These are phyloP conservation scores for Pseudomugil gertrudae DNA, from an alignment of 2,797 vertebrate species.

Conservation along the genomic window DNA sequence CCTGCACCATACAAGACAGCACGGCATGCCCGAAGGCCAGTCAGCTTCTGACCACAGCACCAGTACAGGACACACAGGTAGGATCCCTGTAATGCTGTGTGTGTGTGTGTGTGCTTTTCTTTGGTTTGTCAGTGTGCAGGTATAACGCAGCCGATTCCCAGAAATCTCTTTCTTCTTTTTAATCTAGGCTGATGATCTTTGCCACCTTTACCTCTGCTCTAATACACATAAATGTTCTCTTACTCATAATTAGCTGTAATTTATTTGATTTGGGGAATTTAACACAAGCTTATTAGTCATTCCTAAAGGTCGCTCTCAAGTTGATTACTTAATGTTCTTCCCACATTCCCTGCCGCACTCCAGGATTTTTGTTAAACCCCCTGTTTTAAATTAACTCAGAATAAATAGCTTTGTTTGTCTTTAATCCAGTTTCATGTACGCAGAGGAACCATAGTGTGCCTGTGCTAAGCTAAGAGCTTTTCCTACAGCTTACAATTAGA, in stretches of 20 bases:
- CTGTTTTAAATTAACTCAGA: slow-evolving; percentile 78
- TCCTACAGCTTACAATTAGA: slow-evolving; percentile 67
- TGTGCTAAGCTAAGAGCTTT: slow-evolving; percentile 71
- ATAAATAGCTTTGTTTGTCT: slow-evolving; percentile 85
- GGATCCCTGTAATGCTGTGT: slow-evolving; percentile 54
- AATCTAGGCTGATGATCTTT: slow-evolving; percentile 21
- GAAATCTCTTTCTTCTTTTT: slow-evolving; percentile 7
- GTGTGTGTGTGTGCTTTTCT: not conserved
- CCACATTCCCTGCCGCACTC: slow-evolving; percentile 73
- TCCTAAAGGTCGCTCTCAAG: slow-evolving; percentile 78
- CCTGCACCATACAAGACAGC: slow-evolving; percentile 92
- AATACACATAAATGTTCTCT: slow-evolving; percentile 59
- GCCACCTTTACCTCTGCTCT: slow-evolving; percentile 25
- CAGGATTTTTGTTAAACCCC: slow-evolving; percentile 77
- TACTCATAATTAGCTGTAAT: slow-evolving; percentile 75
- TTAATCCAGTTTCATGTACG: slow-evolving; percentile 81
- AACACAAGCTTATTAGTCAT: slow-evolving; percentile 80
- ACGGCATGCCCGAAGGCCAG: slow-evolving; percentile 95
- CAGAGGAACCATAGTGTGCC: slow-evolving; percentile 69
- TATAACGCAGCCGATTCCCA: not conserved
- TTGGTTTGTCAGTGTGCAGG: slow-evolving; percentile 2
- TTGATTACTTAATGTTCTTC: slow-evolving; percentile 82
- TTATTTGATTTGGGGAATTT: slow-evolving; percentile 77
- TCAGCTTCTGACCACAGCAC: slow-evolving; percentile 89
- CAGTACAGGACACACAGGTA: slow-evolving; percentile 90